phyloP scores from a whole-genome alignment of 2,888 invertebrate genomes.

The Clivina fossor region DNA sequence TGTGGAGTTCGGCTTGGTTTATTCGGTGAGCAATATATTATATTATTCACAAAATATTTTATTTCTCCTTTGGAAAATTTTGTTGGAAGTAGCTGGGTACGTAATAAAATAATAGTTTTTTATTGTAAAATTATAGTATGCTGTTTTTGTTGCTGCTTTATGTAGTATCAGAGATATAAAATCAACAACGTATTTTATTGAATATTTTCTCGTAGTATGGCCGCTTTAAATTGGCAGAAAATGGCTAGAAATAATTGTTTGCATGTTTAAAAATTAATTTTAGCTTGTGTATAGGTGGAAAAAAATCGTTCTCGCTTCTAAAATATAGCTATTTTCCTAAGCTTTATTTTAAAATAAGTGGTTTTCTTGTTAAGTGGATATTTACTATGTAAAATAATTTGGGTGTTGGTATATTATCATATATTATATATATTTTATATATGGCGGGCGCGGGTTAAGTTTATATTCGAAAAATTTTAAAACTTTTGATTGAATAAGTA shows the following conservation, averaged over 20 bases:
- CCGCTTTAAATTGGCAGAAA: constrained; percentile 45
- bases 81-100: constrained; percentile 43
- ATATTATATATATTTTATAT: constrained; percentile 52
- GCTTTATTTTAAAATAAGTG: constrained; percentile 37
- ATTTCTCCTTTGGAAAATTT: constrained; percentile 47
- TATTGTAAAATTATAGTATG: constrained; percentile 47
- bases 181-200: constrained; percentile 47
- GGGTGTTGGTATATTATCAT: constrained; percentile 52
- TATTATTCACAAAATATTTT: constrained; percentile 49
- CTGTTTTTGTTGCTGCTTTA: constrained; percentile 39
- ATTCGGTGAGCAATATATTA: constrained; percentile 49
- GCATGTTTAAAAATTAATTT: constrained; percentile 50
- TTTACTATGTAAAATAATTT: constrained; percentile 49
- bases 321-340: constrained; percentile 48
- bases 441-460: constrained; percentile 48
- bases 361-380: constrained; percentile 35
- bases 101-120: constrained; percentile 52
- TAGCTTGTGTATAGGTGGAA: constrained; percentile 36
- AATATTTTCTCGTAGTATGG: constrained; percentile 48
- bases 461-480: constrained; percentile 25
- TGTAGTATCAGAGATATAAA: constrained; percentile 47
- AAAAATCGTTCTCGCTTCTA: constrained; percentile 36
- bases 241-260: constrained; percentile 40
- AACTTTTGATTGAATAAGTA: constrained; percentile 3
- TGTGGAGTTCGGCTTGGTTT: constrained; percentile 39